Base-by-base conservation (phyloP, 1,140 invertebrate species). In the Alviniconcha marisindica region DNA sequence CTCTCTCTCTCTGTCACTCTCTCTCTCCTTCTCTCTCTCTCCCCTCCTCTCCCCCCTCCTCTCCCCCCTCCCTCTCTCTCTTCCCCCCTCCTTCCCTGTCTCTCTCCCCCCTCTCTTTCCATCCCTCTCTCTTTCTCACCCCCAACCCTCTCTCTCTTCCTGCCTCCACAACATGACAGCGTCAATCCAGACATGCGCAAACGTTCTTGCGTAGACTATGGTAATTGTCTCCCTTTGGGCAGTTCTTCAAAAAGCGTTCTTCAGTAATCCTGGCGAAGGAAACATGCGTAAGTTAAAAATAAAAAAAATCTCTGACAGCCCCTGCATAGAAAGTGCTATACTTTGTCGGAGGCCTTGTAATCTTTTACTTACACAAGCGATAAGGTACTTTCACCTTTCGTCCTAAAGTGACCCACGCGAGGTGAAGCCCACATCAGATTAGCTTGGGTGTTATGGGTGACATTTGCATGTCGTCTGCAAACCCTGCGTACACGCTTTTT, bases 351-450 rank as follows among this genome's bases (percentile, higher is more conserved):
- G 44, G 2, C 21, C 7, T 2, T 28, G 0, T 36, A 71, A 38
- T 33, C 31, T 66, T 66, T 66, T 66, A 28, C 60, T 33, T 28
- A 66, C 60, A 31, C 69, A 71, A 71, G 24, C n/a, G 21, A 71
- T 31, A 71, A 71, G 69, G n/a, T 10, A 48, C 44, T 48, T 48
- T 48, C 44, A 48, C 44, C 44, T 18, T 5, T 5, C 44, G 44
- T 48, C 44, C 44, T 18, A 5, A 18, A 48, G 44, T 48, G 44
- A 48, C 44, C 44, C 18, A 18, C 18, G 18, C 44, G 44, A 48
- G 44, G 44, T n/a, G 44, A 48, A 48, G 44, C 5, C 44, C 44
- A 18, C 44, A 5, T 48, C 44, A 48, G 44, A 48, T 48, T 48
- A 48, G 44, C 44, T 48, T n/a, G 18, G 18, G 44, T 48, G 44